phyloP scores from a whole-genome alignment of 2,113 vertebrate genomes.

The Suncus etruscus region DNA sequence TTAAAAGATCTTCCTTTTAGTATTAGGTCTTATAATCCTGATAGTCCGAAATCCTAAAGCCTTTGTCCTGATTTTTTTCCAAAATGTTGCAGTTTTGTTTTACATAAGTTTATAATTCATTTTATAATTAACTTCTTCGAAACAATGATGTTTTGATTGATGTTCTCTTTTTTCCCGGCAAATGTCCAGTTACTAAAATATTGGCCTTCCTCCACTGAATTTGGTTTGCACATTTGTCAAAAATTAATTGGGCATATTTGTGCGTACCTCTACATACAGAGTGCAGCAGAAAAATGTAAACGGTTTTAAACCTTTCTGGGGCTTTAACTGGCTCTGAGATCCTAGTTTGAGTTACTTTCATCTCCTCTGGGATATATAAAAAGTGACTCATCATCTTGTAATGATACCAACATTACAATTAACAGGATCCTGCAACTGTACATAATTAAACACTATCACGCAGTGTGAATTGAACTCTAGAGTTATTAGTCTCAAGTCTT shows the following conservation, averaged over 20 bases:
- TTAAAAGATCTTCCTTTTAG: not conserved
- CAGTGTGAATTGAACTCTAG: constrained; percentile 85
- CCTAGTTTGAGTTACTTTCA: constrained; percentile 38
- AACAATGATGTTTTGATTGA: not conserved
- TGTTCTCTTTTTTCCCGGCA: constrained; percentile 30
- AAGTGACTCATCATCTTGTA: constrained; percentile 76
- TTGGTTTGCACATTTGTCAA: constrained; percentile 35
- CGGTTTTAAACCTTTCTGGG: constrained; percentile 19
- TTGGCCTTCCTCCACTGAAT: not conserved
- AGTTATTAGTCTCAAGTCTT: constrained; percentile 79
- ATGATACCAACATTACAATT: constrained; percentile 81
- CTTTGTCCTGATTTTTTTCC: not conserved
- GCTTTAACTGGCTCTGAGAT: constrained; percentile 46
- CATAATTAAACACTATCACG: constrained; percentile 85
- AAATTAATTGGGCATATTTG: not conserved
- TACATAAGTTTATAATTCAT: not conserved
- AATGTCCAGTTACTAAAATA: not conserved
- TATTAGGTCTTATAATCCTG: constrained; percentile 16
- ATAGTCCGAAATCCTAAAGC: not conserved
- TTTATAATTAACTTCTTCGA: constrained; percentile 32
- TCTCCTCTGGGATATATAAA: constrained; percentile 64
- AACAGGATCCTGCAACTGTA: constrained; percentile 83
- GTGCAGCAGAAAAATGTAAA: too few species aligned
- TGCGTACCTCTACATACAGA: not conserved
- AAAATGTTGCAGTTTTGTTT: constrained; percentile 33